These are phyloP conservation scores for Pseudococcus viburni DNA, from an alignment of 2,888 invertebrate species.

Conservation along the genomic window DNA sequence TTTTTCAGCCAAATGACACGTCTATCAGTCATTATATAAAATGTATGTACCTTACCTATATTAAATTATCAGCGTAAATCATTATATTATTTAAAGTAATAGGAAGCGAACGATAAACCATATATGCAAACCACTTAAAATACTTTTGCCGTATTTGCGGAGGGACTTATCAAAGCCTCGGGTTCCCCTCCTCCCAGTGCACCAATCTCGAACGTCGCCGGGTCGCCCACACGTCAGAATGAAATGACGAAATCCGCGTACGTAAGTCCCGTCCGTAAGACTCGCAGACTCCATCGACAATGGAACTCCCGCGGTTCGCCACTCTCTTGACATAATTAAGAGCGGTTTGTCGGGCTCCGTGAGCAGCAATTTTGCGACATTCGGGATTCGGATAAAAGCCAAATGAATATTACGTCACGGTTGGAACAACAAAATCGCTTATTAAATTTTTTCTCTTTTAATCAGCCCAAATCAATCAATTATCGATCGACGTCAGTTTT, in stretches of 20 bases:
- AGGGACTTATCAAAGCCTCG: not conserved
- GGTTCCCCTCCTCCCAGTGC: not conserved
- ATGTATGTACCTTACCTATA: not conserved
- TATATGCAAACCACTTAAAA: constrained; percentile 43
- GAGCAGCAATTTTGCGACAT: constrained; percentile 29
- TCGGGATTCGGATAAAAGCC: not conserved
- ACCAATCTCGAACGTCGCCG: not conserved
- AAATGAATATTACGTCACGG: constrained; percentile 20
- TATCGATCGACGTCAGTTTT: constrained; percentile 14
- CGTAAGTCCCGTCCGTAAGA: not conserved
- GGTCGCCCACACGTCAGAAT: constrained; percentile 32
- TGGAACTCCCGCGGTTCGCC: constrained; percentile 40
- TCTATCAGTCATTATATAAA: constrained; percentile 34
- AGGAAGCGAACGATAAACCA: constrained; percentile 27
- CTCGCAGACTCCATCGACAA: not conserved
- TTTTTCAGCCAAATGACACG: constrained; percentile 19
- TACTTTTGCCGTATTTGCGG: constrained; percentile 9
- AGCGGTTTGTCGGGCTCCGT: not conserved
- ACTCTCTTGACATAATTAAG: constrained; percentile 47
- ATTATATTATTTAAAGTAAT: constrained; percentile 12
- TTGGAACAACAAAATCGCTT: not conserved
- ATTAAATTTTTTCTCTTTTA: not conserved
- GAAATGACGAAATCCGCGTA: constrained; percentile 37
- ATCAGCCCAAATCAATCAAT: constrained; percentile 22
- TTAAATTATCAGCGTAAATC: constrained; percentile 27